Conservation (phyloP, 2,888 invertebrate species). For the Tineola bisselliella region DNA sequence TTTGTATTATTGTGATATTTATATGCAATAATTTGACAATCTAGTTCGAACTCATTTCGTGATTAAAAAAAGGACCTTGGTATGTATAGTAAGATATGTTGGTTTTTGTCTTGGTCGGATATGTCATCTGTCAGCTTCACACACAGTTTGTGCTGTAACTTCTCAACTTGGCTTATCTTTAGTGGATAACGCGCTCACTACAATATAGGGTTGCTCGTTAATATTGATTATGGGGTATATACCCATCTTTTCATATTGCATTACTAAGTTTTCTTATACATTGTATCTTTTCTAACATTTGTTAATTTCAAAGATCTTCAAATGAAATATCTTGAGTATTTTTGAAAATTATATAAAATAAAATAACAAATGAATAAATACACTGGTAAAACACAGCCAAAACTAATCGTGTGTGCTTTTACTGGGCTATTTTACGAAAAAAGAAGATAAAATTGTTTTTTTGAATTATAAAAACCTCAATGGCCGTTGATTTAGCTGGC, state of each 20-base stretch:
- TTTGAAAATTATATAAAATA: too few species aligned
- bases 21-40: background rate
- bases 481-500: background rate
- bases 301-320: too few species aligned
- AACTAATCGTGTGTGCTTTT: too few species aligned
- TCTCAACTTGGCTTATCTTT: constrained; percentile 4
- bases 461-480: background rate
- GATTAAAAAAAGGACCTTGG: background rate
- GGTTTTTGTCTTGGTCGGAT: background rate
- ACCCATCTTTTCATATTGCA: too few species aligned
- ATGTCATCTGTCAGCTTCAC: constrained; percentile 11
- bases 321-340: too few species aligned
- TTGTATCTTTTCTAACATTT: too few species aligned
- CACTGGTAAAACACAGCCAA: too few species aligned
- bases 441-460: too few species aligned
- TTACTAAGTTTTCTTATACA: too few species aligned
- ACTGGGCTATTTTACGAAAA: too few species aligned
- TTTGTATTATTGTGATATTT: background rate
- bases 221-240: too few species aligned
- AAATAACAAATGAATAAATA: too few species aligned
- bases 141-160: constrained; percentile 7
- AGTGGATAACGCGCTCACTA: background rate
- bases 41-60: background rate
- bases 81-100: background rate
- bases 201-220: background rate